Evolutionary conservation across 2,888 invertebrate species (phyloP).

Genomic region (Punctoribates punctum): DNA sequence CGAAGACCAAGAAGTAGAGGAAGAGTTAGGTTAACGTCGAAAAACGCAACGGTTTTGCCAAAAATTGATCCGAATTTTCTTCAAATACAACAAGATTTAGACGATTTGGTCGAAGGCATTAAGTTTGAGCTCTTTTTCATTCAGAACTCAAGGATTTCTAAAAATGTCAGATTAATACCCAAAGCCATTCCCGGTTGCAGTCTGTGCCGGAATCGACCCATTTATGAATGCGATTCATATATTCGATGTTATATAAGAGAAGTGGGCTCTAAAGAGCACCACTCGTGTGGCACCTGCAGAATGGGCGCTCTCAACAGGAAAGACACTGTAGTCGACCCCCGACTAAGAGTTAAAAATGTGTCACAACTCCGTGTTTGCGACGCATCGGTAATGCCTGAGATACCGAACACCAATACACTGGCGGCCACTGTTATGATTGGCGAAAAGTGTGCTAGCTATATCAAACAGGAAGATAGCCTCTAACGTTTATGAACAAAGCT

Average conservation of each 20-base stretch:
- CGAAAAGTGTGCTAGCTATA: not conserved
- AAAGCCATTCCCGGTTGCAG: slow-evolving; percentile 35
- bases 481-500: no score
- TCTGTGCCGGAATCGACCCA: not conserved
- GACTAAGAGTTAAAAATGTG: not conserved
- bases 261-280: not conserved
- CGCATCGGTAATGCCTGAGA: no score
- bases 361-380: not conserved
- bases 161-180: not conserved
- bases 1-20: not conserved
- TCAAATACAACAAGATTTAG: not conserved
- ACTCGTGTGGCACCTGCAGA: slow-evolving; percentile 34
- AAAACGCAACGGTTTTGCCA: not conserved
- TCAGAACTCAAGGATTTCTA: not conserved
- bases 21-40: not conserved
- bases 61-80: slow-evolving; percentile 32
- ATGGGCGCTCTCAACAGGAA: not conserved
- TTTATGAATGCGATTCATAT: slow-evolving; percentile 5
- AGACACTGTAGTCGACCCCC: slow-evolving; percentile 23
- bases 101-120: slow-evolving; percentile 1
- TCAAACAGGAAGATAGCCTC: no score
- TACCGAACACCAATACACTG: no score
- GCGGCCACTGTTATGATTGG: slow-evolving; percentile 30
- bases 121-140: slow-evolving; percentile 26
- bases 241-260: no score